Evolutionary conservation across 1,140 invertebrate species (phyloP).

Genomic region (Drosophila willistoni): DNA sequence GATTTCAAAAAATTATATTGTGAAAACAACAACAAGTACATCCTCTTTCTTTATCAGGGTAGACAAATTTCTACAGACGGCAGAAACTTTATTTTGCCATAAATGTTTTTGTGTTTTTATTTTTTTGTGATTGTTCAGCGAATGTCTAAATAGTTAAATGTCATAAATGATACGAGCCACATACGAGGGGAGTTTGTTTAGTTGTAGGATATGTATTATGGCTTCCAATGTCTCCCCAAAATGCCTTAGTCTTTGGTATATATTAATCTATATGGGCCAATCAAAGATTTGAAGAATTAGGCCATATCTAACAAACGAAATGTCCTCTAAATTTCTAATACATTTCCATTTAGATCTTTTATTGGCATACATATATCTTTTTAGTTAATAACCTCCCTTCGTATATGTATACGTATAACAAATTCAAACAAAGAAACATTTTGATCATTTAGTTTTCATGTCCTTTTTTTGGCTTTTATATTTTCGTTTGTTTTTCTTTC

Average conservation of each 20-base stretch:
- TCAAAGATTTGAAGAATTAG: too few species aligned
- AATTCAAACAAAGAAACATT: constrained; percentile 1
- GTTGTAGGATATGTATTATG: too few species aligned
- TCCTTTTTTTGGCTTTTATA: neutral
- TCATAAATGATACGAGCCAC: neutral
- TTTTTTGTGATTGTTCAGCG: neutral
- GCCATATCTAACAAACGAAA: too few species aligned
- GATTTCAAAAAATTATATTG: too few species aligned
- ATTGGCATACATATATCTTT: too few species aligned
- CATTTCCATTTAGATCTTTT: neutral
- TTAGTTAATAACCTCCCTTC: neutral
- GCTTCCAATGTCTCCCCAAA: too few species aligned
- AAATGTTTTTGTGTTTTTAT: neutral
- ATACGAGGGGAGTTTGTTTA: neutral
- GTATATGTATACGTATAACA: neutral
- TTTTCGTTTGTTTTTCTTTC: neutral
- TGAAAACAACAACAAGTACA: neutral
- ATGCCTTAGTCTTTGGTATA: too few species aligned
- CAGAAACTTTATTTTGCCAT: constrained; percentile 3
- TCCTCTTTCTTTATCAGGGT: neutral
- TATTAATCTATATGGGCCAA: too few species aligned
- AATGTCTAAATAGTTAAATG: constrained; percentile 8
- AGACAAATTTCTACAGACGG: neutral
- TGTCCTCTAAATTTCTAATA: too few species aligned
- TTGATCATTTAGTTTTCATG: constrained; percentile 7